These are phyloP conservation scores for Mantis religiosa DNA, from an alignment of 2,888 invertebrate species.

Conservation along the genomic window DNA sequence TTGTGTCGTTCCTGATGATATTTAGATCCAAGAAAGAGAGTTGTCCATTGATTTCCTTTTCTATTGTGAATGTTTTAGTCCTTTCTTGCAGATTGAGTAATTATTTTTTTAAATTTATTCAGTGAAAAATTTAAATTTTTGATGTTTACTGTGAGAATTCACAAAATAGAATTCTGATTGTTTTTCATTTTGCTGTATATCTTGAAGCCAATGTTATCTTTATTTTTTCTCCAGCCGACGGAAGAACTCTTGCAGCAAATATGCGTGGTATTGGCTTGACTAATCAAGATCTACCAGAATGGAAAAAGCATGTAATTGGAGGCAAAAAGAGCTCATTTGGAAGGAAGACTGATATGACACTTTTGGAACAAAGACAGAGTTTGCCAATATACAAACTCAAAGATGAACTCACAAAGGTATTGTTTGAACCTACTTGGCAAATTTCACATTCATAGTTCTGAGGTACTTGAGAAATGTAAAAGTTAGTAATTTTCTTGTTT, in stretches of 20 bases:
- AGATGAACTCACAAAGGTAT: slow-evolving; percentile 86
- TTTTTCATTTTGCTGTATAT: too few relatives aligned
- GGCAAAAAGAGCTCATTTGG: slow-evolving; percentile 98
- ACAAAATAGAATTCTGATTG: too few relatives aligned
- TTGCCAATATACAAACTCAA: slow-evolving; percentile 94
- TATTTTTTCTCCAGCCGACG: slow-evolving; percentile 51
- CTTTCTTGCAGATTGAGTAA: too few relatives aligned
- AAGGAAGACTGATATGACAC: slow-evolving; percentile 89
- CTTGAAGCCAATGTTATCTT: background rate
- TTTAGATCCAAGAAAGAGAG: too few relatives aligned
- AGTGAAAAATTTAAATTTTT: too few relatives aligned
- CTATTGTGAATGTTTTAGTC: too few relatives aligned
- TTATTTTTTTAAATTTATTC: too few relatives aligned
- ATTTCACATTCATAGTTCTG: background rate
- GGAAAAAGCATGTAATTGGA: slow-evolving; percentile 98
- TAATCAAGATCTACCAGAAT: slow-evolving; percentile 90
- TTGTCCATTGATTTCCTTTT: too few relatives aligned
- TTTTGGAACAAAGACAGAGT: slow-evolving; percentile 92
- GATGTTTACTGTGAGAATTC: too few relatives aligned
- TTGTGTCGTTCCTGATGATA: too few relatives aligned
- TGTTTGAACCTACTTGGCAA: slow-evolving; percentile 15
- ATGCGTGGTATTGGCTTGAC: slow-evolving; percentile 80
- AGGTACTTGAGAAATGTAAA: too few relatives aligned
- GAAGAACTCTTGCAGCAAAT: slow-evolving; percentile 67
- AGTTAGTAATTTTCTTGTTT: too few relatives aligned